These are phyloP conservation scores for Brachionus plicatilis DNA, from an alignment of 1,140 invertebrate species.

Conservation along the genomic window DNA sequence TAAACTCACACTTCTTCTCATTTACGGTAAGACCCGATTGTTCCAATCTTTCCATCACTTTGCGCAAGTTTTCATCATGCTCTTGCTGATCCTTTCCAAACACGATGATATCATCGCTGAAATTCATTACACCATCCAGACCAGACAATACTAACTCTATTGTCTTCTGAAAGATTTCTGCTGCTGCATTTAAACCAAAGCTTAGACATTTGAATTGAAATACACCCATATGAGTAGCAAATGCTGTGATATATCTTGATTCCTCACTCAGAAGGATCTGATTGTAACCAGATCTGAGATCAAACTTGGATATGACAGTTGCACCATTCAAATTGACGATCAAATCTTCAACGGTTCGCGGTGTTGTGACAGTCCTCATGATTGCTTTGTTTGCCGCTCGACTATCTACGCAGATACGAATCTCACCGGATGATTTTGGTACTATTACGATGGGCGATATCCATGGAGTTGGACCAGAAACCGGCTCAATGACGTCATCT, in stretches of 20 bases:
- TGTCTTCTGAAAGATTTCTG: neutral
- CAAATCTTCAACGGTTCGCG: neutral
- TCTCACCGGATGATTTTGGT: slow-evolving; percentile 43
- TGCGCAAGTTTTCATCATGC: neutral
- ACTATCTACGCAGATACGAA: neutral
- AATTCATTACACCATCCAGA: neutral
- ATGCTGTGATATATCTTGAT: neutral
- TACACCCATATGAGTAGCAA: neutral
- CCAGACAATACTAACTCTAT: neutral
- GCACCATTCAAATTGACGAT: neutral
- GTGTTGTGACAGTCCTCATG: neutral
- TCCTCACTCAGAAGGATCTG: neutral
- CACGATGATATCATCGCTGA: neutral
- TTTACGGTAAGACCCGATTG: neutral
- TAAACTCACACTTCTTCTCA: neutral
- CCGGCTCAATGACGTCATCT: slow-evolving; percentile 44
- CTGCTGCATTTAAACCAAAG: neutral
- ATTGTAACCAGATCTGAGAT: neutral
- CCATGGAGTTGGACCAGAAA: slow-evolving; percentile 45
- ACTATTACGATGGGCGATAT: slow-evolving; percentile 47
- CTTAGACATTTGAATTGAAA: neutral
- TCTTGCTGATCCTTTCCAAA: neutral
- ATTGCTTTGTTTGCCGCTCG: neutral
- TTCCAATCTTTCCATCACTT: neutral
- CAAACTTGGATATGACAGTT: neutral